Conservation (phyloP, 2,113 vertebrate genomes). For the Triplophysa rosa region DNA sequence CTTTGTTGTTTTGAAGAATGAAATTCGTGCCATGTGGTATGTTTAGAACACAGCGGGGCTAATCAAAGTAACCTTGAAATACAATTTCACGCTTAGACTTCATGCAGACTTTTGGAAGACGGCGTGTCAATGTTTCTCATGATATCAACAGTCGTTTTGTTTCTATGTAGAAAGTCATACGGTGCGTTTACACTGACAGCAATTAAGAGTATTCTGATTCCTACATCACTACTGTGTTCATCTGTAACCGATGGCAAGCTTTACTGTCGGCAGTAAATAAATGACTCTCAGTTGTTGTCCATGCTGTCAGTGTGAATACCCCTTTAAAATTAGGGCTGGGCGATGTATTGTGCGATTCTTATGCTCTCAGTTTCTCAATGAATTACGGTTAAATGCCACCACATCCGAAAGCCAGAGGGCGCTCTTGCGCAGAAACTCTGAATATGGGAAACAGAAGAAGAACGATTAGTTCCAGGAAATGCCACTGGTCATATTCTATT, state of each 20-base stretch:
- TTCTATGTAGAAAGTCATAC: constrained; percentile 18
- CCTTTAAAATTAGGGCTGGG: no score
- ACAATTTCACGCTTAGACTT: constrained; percentile 54
- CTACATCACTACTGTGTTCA: background rate
- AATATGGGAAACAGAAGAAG: no score
- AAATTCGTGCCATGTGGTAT: constrained; percentile 64
- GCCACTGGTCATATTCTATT: no score
- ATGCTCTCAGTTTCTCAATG: no score
- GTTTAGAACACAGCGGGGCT: constrained; percentile 52
- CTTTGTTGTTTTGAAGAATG: constrained; percentile 74
- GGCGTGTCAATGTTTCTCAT: constrained; percentile 37
- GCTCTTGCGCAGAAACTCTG: no score
- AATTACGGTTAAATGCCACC: no score
- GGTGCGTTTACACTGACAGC: constrained; percentile 27
- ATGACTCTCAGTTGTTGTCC: background rate
- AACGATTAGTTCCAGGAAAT: no score
- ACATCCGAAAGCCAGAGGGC: no score
- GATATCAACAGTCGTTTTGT: constrained; percentile 22
- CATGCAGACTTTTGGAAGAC: constrained; percentile 53
- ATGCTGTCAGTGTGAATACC: background rate
- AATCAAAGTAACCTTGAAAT: constrained; percentile 66
- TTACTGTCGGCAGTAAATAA: background rate
- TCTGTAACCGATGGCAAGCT: background rate
- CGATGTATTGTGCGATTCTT: no score
- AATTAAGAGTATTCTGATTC: background rate